Conservation (phyloP, 2,797 vertebrate genomes). For the Allobates femoralis region DNA sequence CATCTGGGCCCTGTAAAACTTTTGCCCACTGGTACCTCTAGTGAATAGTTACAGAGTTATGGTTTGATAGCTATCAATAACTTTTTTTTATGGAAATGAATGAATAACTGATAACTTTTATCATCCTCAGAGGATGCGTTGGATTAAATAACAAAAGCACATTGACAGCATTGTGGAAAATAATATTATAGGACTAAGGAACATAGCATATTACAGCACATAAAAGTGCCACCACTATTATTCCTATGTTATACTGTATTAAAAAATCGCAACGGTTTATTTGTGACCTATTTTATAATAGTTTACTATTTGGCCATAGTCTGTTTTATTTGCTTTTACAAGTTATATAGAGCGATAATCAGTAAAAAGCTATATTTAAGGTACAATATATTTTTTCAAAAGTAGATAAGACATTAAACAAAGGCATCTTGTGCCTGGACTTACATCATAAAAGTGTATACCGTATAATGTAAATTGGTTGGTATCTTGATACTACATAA, state of each 20-base stretch:
- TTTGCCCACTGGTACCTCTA: neutral
- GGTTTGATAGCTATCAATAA: slow-evolving; percentile 61
- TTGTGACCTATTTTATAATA: neutral
- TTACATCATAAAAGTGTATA: neutral
- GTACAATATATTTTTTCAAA: neutral
- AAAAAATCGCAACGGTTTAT: neutral
- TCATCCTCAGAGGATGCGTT: slow-evolving; percentile 1
- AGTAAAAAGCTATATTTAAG: neutral
- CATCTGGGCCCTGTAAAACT: slow-evolving; percentile 68
- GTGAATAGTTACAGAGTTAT: slow-evolving; percentile 41
- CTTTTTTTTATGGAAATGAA: slow-evolving; percentile 50
- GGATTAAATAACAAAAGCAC: slow-evolving; percentile 13
- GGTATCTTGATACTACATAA: neutral
- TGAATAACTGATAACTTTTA: slow-evolving; percentile 58
- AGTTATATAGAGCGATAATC: neutral
- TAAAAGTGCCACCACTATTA: too few relatives aligned
- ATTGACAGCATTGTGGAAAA: neutral
- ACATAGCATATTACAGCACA: neutral
- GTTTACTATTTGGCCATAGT: neutral
- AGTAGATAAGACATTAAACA: neutral
- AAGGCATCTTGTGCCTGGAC: neutral
- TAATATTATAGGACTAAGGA: neutral
- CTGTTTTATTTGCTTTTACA: neutral
- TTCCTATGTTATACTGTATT: neutral
- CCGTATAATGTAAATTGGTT: neutral